Evolutionary conservation across 2,888 invertebrate species (phyloP).

Genomic region (Aporophyla lueneburgensis): DNA sequence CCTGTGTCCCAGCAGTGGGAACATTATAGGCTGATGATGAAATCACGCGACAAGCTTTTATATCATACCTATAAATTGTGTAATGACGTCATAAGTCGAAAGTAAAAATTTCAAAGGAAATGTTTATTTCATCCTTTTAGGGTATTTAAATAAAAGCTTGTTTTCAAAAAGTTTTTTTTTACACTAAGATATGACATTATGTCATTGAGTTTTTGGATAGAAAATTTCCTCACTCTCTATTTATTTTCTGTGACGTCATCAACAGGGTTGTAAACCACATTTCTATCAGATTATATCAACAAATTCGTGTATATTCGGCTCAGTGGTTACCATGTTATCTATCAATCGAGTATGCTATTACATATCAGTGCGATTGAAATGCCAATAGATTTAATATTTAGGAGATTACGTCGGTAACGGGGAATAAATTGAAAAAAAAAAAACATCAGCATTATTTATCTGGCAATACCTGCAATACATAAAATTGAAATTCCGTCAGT

Average conservation of each 20-base stretch:
- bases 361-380: slow-evolving; percentile 21
- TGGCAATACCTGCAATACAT: neutral
- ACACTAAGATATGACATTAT: neutral
- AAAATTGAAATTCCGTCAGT: neutral
- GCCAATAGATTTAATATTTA: slow-evolving; percentile 25
- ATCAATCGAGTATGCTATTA: slow-evolving; percentile 56
- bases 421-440: neutral
- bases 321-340: slow-evolving; percentile 46
- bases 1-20: no score
- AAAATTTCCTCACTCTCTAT: neutral
- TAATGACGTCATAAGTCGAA: no score
- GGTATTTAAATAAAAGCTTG: no score
- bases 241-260: neutral
- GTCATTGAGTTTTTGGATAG: neutral
- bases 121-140: no score
- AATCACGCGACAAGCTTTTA: no score
- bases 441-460: no score
- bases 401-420: neutral
- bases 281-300: slow-evolving; percentile 45
- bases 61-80: no score
- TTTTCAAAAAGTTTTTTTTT: no score
- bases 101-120: no score
- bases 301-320: slow-evolving; percentile 43
- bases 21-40: no score
- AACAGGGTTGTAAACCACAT: slow-evolving; percentile 20